These are phyloP conservation scores for Rhinella marina DNA, from an alignment of 2,797 vertebrate genomes.

Conservation along the genomic window DNA sequence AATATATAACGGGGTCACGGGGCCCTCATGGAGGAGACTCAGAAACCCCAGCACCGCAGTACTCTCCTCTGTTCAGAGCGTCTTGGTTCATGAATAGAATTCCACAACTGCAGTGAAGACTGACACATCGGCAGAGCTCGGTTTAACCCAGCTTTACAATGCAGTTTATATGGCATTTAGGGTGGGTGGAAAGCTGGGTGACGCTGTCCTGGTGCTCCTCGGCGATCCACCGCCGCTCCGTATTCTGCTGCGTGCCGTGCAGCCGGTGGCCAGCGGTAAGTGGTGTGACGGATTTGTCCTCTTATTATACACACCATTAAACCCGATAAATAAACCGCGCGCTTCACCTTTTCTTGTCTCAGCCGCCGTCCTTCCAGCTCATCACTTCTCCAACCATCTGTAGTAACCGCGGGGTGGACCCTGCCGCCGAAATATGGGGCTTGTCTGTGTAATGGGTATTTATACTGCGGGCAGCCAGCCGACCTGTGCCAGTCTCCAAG, in stretches of 20 bases:
- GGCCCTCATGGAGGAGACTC: too few species aligned
- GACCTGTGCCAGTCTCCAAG: background rate
- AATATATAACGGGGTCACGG: background rate
- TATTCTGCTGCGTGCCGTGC: background rate
- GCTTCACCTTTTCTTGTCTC: conserved; percentile 1
- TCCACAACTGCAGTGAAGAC: background rate
- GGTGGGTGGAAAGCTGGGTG: background rate
- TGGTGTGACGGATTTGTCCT: background rate
- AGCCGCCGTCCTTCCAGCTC: background rate
- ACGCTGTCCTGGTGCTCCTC: background rate
- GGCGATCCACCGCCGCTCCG: background rate
- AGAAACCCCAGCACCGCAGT: too few species aligned
- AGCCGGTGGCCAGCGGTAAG: background rate
- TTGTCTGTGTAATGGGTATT: background rate
- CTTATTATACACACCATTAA: conserved; percentile 21
- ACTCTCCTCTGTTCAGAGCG: too few species aligned
- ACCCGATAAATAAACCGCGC: conserved; percentile 6
- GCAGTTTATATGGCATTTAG: background rate
- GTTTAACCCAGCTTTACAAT: background rate
- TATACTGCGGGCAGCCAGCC: background rate
- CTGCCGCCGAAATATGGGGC: background rate
- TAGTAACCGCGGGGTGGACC: background rate
- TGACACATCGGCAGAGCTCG: background rate
- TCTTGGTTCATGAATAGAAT: too few species aligned
- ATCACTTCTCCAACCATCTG: conserved; percentile 25